These are phyloP conservation scores for Ypsolopha sequella DNA, from an alignment of 2,888 invertebrate genomes.

Conservation along the genomic window DNA sequence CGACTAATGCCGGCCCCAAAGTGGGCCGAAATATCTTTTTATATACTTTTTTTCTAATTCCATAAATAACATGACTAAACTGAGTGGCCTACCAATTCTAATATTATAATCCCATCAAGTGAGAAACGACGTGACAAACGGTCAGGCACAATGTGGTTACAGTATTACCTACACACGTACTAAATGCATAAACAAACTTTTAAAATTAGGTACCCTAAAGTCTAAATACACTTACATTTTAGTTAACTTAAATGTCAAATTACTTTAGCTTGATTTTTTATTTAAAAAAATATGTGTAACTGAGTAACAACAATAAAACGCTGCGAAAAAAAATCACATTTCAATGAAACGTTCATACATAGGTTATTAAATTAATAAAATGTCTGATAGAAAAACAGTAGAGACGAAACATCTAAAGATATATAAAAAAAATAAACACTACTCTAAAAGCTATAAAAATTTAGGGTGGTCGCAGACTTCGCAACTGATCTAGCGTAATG, in stretches of 20 bases:
- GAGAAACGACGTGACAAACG: background rate
- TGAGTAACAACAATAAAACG: background rate
- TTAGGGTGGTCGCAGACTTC: too few species aligned
- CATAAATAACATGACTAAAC: background rate
- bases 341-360: background rate
- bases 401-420: constrained; percentile 21
- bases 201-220: constrained; percentile 37
- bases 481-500: too few species aligned
- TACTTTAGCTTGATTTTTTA: background rate
- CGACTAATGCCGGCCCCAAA: too few species aligned
- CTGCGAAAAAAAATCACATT: background rate
- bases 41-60: too few species aligned
- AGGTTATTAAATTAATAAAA: constrained; percentile 16
- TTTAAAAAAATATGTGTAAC: background rate
- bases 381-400: constrained; percentile 28
- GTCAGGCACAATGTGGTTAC: constrained; percentile 47
- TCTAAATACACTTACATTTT: constrained; percentile 22
- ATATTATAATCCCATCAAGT: background rate
- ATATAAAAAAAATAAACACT: constrained; percentile 28
- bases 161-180: constrained; percentile 18
- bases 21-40: too few species aligned
- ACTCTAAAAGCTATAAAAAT: constrained; percentile 5
- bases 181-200: constrained; percentile 54
- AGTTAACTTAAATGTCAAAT: background rate
- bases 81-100: background rate